Evolutionary conservation across 2,888 invertebrate genomes (phyloP).

Genomic region (Philhelius pedissequus): DNA sequence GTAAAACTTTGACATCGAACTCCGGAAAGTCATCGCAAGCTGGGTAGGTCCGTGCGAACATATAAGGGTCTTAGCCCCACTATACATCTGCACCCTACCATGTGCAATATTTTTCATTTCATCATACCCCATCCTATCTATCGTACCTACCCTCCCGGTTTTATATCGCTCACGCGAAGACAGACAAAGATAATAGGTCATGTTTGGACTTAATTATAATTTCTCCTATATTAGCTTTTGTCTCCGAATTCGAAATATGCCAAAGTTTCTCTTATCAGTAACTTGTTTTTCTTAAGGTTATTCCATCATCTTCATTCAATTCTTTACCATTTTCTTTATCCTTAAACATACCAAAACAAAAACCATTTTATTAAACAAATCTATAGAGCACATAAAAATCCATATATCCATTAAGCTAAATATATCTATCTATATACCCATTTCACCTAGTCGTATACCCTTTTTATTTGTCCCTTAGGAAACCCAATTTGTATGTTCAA

Average conservation of each 20-base stretch:
- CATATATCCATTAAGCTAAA: background rate
- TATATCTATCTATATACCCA: background rate
- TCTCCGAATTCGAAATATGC: background rate
- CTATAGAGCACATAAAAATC: constrained; percentile 1
- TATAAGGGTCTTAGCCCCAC: too few relatives aligned
- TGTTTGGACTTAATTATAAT: too few relatives aligned
- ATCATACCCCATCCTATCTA: too few relatives aligned
- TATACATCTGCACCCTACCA: too few relatives aligned
- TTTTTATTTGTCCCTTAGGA: background rate
- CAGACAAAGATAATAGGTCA: too few relatives aligned
- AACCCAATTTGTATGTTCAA: constrained; percentile 49
- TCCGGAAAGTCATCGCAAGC: too few relatives aligned
- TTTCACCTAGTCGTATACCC: background rate
- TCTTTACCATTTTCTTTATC: background rate
- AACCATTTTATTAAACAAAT: background rate
- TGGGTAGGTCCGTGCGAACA: too few relatives aligned
- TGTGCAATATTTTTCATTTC: too few relatives aligned
- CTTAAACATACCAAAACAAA: background rate
- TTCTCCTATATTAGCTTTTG: too few relatives aligned
- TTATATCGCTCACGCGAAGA: too few relatives aligned
- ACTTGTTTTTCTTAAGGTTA: background rate
- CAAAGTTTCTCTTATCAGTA: background rate
- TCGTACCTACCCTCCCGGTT: too few relatives aligned
- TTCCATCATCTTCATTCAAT: background rate
- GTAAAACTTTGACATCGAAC: too few relatives aligned